Evolutionary conservation across 2,888 invertebrate genomes (phyloP).

Genomic region (Corbicula japonica): DNA sequence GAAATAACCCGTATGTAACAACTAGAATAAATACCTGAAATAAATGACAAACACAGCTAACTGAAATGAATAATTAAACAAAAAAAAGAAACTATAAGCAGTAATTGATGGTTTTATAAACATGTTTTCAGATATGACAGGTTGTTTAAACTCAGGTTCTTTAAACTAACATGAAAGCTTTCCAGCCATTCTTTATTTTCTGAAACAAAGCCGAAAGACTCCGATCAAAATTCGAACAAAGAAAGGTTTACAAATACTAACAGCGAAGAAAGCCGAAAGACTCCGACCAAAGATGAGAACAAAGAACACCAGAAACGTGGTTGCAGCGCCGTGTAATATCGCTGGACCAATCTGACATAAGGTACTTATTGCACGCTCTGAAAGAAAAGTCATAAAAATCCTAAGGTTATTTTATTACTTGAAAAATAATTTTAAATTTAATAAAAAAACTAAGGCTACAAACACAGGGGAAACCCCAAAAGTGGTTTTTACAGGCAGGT

Average conservation of each 20-base stretch:
- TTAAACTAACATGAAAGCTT: too few relatives aligned
- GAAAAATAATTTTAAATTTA: too few relatives aligned
- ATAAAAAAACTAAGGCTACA: too few relatives aligned
- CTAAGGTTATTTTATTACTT: too few relatives aligned
- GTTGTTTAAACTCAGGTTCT: too few relatives aligned
- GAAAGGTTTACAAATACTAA: slow-evolving; percentile 31
- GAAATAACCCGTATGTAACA: slow-evolving; percentile 92
- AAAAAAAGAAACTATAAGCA: not conserved
- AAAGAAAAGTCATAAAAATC: too few relatives aligned
- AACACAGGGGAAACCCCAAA: too few relatives aligned
- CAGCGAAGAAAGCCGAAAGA: slow-evolving; percentile 59
- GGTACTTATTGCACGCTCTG: slow-evolving; percentile 68
- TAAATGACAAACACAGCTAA: slow-evolving; percentile 1
- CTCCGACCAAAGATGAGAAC: slow-evolving; percentile 57
- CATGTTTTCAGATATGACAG: too few relatives aligned
- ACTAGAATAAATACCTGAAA: slow-evolving; percentile 91
- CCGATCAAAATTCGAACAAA: too few relatives aligned
- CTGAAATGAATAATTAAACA: not conserved
- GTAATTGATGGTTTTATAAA: not conserved
- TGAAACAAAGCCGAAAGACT: too few relatives aligned
- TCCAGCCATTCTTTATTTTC: too few relatives aligned
- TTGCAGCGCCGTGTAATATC: slow-evolving; percentile 58
- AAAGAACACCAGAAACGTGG: slow-evolving; percentile 64
- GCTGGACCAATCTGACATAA: slow-evolving; percentile 62
- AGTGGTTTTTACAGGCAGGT: too few relatives aligned